Evolutionary conservation across 2,797 vertebrate species (phyloP).

Genomic region (Micropoecilia bifurca): DNA sequence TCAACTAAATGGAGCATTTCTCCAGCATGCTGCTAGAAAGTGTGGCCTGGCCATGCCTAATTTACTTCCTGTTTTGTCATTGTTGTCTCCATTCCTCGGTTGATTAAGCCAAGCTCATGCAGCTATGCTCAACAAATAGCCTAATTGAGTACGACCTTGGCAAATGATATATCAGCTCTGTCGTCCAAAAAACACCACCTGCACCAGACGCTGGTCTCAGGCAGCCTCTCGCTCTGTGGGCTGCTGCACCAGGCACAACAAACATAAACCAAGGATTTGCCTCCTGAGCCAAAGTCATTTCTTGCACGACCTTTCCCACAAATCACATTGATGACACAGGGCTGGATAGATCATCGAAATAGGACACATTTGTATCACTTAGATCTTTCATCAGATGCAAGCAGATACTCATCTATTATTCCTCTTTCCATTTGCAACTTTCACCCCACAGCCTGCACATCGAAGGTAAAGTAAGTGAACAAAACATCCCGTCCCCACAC

Average conservation of each 20-base stretch:
- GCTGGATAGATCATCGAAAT: constrained; percentile 79
- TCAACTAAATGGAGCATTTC: constrained; percentile 81
- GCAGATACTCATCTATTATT: constrained; percentile 83
- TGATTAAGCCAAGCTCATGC: constrained; percentile 84
- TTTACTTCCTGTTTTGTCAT: constrained; percentile 83
- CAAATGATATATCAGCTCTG: constrained; percentile 84
- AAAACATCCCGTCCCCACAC: constrained; percentile 73
- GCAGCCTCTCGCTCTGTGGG: constrained; percentile 70
- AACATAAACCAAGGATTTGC: constrained; percentile 75
- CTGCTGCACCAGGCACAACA: constrained; percentile 72
- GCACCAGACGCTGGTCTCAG: constrained; percentile 76
- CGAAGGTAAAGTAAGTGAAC: constrained; percentile 77
- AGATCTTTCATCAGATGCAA: constrained; percentile 81
- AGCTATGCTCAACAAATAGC: constrained; percentile 84
- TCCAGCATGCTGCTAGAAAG: constrained; percentile 75
- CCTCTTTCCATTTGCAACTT: constrained; percentile 79
- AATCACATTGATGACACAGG: constrained; percentile 77
- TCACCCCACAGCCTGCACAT: constrained; percentile 63
- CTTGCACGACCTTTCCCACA: constrained; percentile 82
- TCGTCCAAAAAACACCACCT: constrained; percentile 80
- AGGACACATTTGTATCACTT: constrained; percentile 84
- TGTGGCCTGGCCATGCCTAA: constrained; percentile 79
- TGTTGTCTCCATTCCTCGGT: constrained; percentile 82
- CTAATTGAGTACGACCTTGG: constrained; percentile 85
- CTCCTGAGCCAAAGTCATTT: constrained; percentile 82